These are phyloP conservation scores for Macrocentrus cingulum DNA, from an alignment of 1,140 invertebrate genomes.

Conservation along the genomic window DNA sequence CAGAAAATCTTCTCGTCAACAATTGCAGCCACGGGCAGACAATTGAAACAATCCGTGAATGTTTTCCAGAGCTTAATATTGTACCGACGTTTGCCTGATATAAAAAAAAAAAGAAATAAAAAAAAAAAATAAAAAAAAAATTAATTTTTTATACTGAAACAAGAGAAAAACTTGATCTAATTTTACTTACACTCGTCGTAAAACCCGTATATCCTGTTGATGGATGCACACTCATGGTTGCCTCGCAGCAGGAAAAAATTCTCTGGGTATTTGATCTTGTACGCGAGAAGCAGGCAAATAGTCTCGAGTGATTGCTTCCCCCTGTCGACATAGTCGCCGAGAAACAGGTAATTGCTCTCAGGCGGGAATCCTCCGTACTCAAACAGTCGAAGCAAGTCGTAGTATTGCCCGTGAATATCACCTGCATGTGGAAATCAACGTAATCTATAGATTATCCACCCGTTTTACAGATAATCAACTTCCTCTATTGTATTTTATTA, in stretches of 20 bases:
- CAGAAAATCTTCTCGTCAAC: constrained; percentile 99
- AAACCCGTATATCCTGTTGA: constrained; percentile 96
- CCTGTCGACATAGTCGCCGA: constrained; percentile 86
- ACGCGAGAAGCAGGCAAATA: constrained; percentile 90
- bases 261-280: constrained; percentile 92
- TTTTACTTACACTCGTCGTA: constrained; percentile 82
- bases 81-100: constrained; percentile 77
- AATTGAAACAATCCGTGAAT: constrained; percentile 99
- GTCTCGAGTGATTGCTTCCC: constrained; percentile 88
- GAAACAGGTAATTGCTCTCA: constrained; percentile 98
- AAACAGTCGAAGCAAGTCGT: constrained; percentile 95
- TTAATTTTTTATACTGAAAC: neutral
- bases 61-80: constrained; percentile 99
- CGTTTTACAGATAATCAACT: no score
- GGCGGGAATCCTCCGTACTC: constrained; percentile 99
- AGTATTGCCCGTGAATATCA: constrained; percentile 99
- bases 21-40: constrained; percentile 93
- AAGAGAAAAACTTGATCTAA: neutral
- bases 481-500: neutral
- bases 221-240: constrained; percentile 87
- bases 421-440: constrained; percentile 56
- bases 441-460: constrained; percentile 3
- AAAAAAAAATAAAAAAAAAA: constrained; percentile 1
- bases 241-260: constrained; percentile 86
- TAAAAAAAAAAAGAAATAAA: neutral